A percentile compares a stretch with the other conserved stretches of the same genome.
Evolutionary conservation across 1,140 invertebrate genomes (phyloP).

Genomic region (Philotrypesis tridentata): DNA sequence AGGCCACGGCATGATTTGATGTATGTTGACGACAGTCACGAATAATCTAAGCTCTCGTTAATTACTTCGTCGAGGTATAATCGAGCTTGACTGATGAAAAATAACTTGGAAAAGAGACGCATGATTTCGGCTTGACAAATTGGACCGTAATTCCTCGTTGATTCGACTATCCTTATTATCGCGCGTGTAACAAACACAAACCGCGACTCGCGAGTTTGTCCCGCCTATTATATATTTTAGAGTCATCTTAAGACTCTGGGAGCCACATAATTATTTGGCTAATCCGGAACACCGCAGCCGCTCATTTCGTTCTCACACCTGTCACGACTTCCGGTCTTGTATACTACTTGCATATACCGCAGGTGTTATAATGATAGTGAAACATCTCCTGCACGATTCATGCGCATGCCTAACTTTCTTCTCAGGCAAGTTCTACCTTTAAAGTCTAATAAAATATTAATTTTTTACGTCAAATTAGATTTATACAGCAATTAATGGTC

Average conservation of each 20-base stretch:
- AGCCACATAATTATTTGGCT: conserved; percentile 15
- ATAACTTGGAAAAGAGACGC: background rate
- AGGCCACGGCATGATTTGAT: too few species aligned
- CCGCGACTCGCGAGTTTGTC: background rate
- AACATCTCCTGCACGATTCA: too few species aligned
- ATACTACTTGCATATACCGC: background rate
- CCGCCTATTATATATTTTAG: background rate
- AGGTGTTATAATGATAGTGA: too few species aligned
- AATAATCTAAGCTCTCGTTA: too few species aligned
- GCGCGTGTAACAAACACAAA: background rate
- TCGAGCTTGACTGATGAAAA: background rate
- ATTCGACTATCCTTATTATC: background rate
- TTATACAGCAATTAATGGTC: too few species aligned
- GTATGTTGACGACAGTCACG: too few species aligned
- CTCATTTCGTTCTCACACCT: background rate
- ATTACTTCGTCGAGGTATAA: too few species aligned
- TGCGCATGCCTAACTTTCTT: too few species aligned
- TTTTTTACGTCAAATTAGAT: too few species aligned
- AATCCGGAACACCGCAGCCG: background rate
- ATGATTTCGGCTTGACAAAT: conserved; percentile 9
- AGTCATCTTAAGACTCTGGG: conserved; percentile 6
- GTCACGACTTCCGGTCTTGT: background rate
- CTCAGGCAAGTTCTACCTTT: too few species aligned
- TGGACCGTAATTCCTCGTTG: background rate
- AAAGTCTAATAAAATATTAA: too few species aligned